Percentiles rank a stretch among this genome's conserved stretches.
Conservation (phyloP, 1,140 invertebrate species). For the Telenomus remus region DNA sequence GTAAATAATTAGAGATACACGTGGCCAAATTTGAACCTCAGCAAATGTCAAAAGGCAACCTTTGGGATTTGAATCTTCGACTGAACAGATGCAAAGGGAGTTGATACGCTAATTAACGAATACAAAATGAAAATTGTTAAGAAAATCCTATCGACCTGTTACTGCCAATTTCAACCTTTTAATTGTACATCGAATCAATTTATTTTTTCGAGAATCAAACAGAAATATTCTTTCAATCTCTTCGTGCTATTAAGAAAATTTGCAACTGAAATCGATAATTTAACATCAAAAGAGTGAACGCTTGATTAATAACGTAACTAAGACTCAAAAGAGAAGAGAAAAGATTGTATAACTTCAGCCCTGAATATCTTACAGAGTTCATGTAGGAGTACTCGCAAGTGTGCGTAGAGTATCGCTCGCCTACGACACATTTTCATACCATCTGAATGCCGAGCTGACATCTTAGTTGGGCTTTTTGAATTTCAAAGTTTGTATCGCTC, state of each 20-base stretch:
- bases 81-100: too few relatives aligned
- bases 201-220: too few relatives aligned
- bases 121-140: too few relatives aligned
- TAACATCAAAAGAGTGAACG: not conserved
- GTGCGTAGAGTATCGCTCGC: slow-evolving; percentile 27
- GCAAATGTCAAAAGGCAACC: slow-evolving; percentile 19
- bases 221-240: too few relatives aligned
- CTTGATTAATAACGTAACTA: not conserved
- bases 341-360: slow-evolving; percentile 36
- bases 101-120: too few relatives aligned
- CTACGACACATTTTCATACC: slow-evolving; percentile 44
- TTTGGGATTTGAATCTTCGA: not conserved
- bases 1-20: slow-evolving; percentile 6
- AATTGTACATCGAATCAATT: too few relatives aligned
- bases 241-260: too few relatives aligned
- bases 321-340: slow-evolving; percentile 7
- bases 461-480: slow-evolving; percentile 26
- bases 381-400: slow-evolving; percentile 21
- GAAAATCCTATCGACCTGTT: too few relatives aligned
- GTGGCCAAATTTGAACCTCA: slow-evolving; percentile 5
- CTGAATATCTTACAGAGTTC: slow-evolving; percentile 42
- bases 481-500: slow-evolving; percentile 20
- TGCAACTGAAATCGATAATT: too few relatives aligned
- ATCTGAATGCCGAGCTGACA: slow-evolving; percentile 39
- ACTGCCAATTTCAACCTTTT: too few relatives aligned